Conservation (phyloP, 2,113 vertebrate genomes). For the Daboia siamensis region DNA sequence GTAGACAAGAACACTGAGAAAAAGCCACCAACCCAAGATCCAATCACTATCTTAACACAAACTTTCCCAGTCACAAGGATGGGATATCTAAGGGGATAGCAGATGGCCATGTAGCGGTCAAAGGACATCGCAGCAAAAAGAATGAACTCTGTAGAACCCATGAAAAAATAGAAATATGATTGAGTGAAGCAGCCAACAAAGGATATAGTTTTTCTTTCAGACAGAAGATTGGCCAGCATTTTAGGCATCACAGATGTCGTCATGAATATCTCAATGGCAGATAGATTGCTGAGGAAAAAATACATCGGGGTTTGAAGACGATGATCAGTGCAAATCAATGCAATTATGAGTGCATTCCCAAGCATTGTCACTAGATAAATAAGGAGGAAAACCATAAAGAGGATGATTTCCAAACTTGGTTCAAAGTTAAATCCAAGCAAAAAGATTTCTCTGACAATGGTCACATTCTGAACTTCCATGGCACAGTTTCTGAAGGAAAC, state of each 20-base stretch:
- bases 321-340: not conserved
- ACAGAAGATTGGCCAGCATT: not conserved
- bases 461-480: not conserved
- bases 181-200: constrained; percentile 21
- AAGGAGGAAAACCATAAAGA: constrained; percentile 16
- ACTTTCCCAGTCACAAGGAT: constrained; percentile 11
- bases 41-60: constrained; percentile 20
- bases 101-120: constrained; percentile 8
- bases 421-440: constrained; percentile 34
- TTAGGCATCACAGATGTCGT: not conserved
- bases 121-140: constrained; percentile 33
- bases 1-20: constrained; percentile 32
- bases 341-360: constrained; percentile 36
- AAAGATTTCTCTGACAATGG: constrained; percentile 31
- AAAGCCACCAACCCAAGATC: constrained; percentile 40
- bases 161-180: constrained; percentile 41
- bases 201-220: not conserved
- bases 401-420: constrained; percentile 15
- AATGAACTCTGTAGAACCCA: constrained; percentile 24
- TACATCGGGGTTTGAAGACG: constrained; percentile 24
- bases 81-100: constrained; percentile 16
- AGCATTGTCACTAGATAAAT: constrained; percentile 18
- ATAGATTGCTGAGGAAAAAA: constrained; percentile 43
- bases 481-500: not conserved
- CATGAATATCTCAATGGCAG: constrained; percentile 37